Conservation (phyloP, 2,113 vertebrate genomes). For the Heterotis niloticus region DNA sequence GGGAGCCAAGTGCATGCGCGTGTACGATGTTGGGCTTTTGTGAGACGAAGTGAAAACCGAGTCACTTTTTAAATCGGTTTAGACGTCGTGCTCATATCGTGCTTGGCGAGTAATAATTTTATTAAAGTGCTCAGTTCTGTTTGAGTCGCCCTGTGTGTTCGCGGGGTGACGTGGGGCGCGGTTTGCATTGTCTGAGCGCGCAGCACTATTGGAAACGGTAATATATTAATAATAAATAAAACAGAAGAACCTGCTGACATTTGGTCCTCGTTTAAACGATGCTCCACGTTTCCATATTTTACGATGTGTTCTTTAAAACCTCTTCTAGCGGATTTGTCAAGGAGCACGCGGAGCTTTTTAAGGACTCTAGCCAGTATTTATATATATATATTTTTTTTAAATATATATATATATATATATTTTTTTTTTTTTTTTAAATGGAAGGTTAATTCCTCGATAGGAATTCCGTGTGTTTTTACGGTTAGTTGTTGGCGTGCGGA, state of each 20-base stretch:
- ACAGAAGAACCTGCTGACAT: slow-evolving; percentile 9
- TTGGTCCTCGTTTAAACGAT: slow-evolving; percentile 16
- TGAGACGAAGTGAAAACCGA: too few relatives aligned
- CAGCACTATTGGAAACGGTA: slow-evolving; percentile 14
- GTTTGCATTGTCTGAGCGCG: slow-evolving; percentile 4
- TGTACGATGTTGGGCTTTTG: too few relatives aligned
- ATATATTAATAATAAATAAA: slow-evolving; percentile 6
- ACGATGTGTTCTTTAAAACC: slow-evolving; percentile 22
- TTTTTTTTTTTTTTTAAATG: too few relatives aligned
- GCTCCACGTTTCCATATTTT: slow-evolving; percentile 20
- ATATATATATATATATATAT: too few relatives aligned
- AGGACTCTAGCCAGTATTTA: too few relatives aligned
- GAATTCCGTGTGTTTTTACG: slow-evolving; percentile 18
- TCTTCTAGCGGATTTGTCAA: slow-evolving; percentile 13
- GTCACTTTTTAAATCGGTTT: too few relatives aligned
- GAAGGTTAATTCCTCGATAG: slow-evolving; percentile 19
- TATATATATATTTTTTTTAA: too few relatives aligned
- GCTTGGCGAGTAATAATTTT: too few relatives aligned
- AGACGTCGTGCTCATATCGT: too few relatives aligned
- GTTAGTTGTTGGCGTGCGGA: slow-evolving; percentile 18
- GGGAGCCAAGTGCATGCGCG: too few relatives aligned
- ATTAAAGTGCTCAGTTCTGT: too few relatives aligned
- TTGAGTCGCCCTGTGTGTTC: too few relatives aligned
- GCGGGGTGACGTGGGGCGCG: neutral
- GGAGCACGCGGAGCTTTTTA: slow-evolving; percentile 11